phyloP scores from a whole-genome alignment of 2,113 vertebrate species.

The Ahaetulla prasina region DNA sequence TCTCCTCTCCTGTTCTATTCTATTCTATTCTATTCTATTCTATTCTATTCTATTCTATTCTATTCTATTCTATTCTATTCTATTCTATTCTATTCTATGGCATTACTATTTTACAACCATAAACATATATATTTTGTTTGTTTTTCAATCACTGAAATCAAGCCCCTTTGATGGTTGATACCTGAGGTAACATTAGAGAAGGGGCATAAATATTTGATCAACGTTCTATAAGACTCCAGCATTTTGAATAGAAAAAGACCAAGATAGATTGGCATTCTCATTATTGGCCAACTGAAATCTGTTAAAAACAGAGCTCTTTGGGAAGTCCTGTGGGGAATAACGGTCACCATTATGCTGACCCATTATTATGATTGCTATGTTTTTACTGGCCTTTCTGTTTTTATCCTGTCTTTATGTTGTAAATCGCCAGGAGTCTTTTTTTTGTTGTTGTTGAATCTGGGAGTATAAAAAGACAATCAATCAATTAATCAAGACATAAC shows the following conservation, averaged over 20 bases:
- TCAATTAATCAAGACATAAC: neutral
- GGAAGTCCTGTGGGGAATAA: neutral
- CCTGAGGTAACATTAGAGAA: neutral
- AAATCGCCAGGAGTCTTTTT: neutral
- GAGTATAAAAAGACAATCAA: neutral
- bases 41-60: too few relatives aligned
- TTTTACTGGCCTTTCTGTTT: neutral
- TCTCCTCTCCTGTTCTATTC: too few relatives aligned
- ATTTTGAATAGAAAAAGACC: neutral
- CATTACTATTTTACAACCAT: neutral
- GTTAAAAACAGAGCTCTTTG: neutral
- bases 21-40: too few relatives aligned
- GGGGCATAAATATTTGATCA: neutral
- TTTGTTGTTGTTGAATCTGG: neutral
- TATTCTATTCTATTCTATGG: neutral
- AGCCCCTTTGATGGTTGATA: neutral
- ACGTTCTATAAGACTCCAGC: neutral
- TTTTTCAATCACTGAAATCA: neutral
- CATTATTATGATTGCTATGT: neutral
- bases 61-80: too few relatives aligned
- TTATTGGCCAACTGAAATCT: neutral
- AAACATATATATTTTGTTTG: neutral
- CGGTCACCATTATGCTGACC: neutral
- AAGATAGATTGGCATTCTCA: neutral
- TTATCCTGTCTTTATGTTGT: neutral